These are phyloP conservation scores for Lithobates pipiens DNA, from an alignment of 2,797 vertebrate genomes.

Conservation along the genomic window DNA sequence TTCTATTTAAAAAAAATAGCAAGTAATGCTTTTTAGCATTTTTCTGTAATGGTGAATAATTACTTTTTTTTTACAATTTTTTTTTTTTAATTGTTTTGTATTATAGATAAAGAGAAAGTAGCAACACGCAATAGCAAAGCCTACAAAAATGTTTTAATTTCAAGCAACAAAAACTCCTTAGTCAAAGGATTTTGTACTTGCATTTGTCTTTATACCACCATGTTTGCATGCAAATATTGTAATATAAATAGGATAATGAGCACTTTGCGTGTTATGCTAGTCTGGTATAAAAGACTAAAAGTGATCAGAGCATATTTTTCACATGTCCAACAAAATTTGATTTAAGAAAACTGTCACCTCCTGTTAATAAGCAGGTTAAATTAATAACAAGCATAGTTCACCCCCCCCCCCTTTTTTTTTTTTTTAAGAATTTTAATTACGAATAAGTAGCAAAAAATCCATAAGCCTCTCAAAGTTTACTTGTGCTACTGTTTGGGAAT, in stretches of 20 bases:
- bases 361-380: slow-evolving; percentile 72
- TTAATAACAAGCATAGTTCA: slow-evolving; percentile 67
- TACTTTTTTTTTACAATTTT: no score
- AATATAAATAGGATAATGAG: slow-evolving; percentile 74
- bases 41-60: no score
- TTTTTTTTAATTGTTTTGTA: no score
- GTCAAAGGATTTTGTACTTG: no score
- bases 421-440: slow-evolving; percentile 79
- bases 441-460: slow-evolving; percentile 68
- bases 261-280: slow-evolving; percentile 82
- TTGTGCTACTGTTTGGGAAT: slow-evolving; percentile 76
- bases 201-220: slow-evolving; percentile 67
- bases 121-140: no score
- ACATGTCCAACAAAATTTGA: slow-evolving; percentile 74
- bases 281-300: slow-evolving; percentile 74
- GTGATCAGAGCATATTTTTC: slow-evolving; percentile 77
- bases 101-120: no score
- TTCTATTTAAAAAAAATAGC: no score
- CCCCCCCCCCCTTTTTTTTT: not conserved
- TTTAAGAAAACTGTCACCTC: slow-evolving; percentile 70
- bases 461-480: slow-evolving; percentile 73
- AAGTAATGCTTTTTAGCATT: no score
- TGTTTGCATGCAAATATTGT: slow-evolving; percentile 76
- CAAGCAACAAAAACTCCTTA: no score
- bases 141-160: no score